phyloP scores from a whole-genome alignment of 2,888 invertebrate species.

The Euphydryas editha region DNA sequence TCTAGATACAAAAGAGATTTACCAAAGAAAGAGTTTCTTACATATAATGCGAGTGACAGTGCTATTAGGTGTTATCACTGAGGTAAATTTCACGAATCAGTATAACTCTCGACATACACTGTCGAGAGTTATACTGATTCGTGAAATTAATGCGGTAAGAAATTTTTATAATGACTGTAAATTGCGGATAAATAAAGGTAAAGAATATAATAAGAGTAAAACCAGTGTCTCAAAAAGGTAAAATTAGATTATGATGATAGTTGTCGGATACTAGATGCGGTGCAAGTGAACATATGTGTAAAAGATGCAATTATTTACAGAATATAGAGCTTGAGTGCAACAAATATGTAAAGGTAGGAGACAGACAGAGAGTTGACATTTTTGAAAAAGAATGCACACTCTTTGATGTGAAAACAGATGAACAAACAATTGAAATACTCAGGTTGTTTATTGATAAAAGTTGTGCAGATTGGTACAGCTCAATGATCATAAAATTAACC shows the following conservation, averaged over 20 bases:
- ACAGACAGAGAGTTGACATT: background rate
- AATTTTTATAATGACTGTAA: slow-evolving; percentile 1
- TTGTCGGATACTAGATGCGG: background rate
- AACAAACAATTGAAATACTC: background rate
- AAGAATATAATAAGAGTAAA: background rate
- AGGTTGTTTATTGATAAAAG: background rate
- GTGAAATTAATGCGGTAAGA: background rate
- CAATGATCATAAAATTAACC: slow-evolving; percentile 27
- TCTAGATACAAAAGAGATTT: background rate
- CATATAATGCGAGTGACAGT: background rate
- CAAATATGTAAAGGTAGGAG: background rate
- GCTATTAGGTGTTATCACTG: background rate
- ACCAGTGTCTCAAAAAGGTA: background rate
- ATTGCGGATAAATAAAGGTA: background rate
- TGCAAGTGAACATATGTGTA: background rate
- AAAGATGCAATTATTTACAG: background rate
- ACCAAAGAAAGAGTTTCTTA: background rate
- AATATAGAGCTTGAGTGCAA: background rate
- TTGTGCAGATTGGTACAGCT: background rate
- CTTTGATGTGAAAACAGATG: background rate
- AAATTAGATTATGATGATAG: background rate
- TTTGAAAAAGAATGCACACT: background rate
- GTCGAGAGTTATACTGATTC: too few species aligned
- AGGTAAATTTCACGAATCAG: background rate
- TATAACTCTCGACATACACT: background rate